phyloP scores from a whole-genome alignment of 2,113 vertebrate species.

The Megaleporinus macrocephalus region DNA sequence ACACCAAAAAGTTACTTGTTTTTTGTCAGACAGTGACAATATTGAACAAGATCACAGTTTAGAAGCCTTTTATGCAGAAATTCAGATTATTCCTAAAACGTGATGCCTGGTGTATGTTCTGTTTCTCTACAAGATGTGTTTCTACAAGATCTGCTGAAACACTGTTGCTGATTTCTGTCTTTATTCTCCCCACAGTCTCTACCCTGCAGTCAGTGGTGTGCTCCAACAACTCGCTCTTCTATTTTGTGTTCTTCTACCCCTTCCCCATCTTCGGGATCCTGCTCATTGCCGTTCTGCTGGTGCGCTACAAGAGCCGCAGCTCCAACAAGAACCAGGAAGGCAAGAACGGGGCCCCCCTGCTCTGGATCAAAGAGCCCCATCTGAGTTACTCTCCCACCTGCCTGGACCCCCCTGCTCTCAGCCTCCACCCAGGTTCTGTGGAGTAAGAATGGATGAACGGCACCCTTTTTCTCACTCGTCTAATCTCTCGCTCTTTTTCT shows the following conservation, averaged over 20 bases:
- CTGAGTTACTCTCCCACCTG: constrained; percentile 98
- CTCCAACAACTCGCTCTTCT: constrained; percentile 94
- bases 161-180: neutral
- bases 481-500: constrained; percentile 33
- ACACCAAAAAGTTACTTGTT: no score
- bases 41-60: no score
- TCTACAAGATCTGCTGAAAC: neutral
- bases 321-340: constrained; percentile 93
- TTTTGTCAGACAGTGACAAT: no score
- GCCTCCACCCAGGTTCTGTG: constrained; percentile 95
- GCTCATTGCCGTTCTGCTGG: constrained; percentile 92
- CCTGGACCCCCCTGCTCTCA: constrained; percentile 94
- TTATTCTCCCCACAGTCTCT: constrained; percentile 75
- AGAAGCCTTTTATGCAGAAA: neutral
- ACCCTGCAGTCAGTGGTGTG: constrained; percentile 92
- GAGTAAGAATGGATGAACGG: constrained; percentile 78
- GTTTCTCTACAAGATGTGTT: neutral
- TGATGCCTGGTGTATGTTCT: neutral
- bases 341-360: constrained; percentile 95
- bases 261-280: constrained; percentile 97
- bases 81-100: neutral
- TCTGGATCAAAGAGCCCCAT: constrained; percentile 99
- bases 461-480: constrained; percentile 28
- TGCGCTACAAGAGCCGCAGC: constrained; percentile 91
- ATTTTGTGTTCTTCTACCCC: constrained; percentile 98